A percentile compares a stretch with the other conserved stretches of the same genome.
Conservation (phyloP, 2,113 vertebrate species). For the Megaleporinus macrocephalus region DNA sequence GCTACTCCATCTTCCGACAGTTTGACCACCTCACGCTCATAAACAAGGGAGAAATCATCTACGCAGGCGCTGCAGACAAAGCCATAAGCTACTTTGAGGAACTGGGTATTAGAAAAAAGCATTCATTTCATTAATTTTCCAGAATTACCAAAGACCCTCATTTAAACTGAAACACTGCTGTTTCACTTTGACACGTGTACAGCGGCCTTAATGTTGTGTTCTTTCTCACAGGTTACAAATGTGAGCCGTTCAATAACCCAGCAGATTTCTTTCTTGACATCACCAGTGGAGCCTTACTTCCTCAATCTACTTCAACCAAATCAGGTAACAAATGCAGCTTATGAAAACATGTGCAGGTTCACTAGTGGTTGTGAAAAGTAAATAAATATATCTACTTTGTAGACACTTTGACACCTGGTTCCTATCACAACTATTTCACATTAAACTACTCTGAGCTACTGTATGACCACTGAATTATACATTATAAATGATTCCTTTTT, state of each 20-base stretch:
- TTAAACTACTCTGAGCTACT: too few species aligned
- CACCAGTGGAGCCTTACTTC: conserved; percentile 71
- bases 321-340: conserved; percentile 6
- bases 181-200: background rate
- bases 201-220: background rate
- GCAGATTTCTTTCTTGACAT: conserved; percentile 82
- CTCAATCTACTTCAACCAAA: background rate
- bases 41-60: conserved; percentile 80
- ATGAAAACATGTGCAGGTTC: background rate
- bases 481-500: too few species aligned
- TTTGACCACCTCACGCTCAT: conserved; percentile 80
- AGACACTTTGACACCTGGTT: too few species aligned
- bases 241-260: conserved; percentile 77
- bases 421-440: too few species aligned
- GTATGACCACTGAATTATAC: too few species aligned
- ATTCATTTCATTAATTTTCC: too few species aligned
- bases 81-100: conserved; percentile 66
- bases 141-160: background rate
- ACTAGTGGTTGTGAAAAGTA: too few species aligned
- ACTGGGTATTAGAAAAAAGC: conserved; percentile 25
- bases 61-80: conserved; percentile 66
- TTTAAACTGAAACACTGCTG: background rate
- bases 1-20: conserved; percentile 80
- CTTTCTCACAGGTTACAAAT: conserved; percentile 32
- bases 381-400: too few species aligned